phyloP scores from a whole-genome alignment of 1,140 invertebrate species.

The Leptonema lineaticorne region DNA sequence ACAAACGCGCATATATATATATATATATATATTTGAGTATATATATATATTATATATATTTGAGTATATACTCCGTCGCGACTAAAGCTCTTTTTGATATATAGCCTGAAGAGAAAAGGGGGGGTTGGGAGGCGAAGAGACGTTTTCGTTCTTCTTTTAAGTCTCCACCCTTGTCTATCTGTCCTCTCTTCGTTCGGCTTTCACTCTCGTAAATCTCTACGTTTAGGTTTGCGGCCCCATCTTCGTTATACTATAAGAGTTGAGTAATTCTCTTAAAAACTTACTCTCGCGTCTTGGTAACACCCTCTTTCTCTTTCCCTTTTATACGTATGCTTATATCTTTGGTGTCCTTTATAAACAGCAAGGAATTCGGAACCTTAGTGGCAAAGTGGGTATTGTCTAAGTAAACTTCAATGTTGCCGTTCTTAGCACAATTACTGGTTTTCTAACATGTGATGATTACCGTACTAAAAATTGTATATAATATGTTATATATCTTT shows the following conservation, averaged over 20 bases:
- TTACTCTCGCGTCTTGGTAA: slow-evolving; percentile 1
- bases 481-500: no score
- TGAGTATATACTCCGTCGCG: not conserved
- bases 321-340: not conserved
- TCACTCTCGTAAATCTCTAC: slow-evolving; percentile 9
- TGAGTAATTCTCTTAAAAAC: slow-evolving; percentile 34
- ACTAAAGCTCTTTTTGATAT: slow-evolving; percentile 30
- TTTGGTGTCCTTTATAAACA: not conserved
- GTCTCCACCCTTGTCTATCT: slow-evolving; percentile 8
- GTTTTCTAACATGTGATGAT: no score
- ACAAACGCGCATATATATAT: not conserved
- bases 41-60: no score
- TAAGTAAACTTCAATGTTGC: not conserved
- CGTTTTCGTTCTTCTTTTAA: not conserved
- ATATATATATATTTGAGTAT: no score
- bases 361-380: not conserved
- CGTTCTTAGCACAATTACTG: not conserved
- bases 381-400: not conserved
- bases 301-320: not conserved
- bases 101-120: slow-evolving; percentile 9
- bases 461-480: no score
- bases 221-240: slow-evolving; percentile 3
- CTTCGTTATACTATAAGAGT: slow-evolving; percentile 28
- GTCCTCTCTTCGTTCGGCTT: not conserved
- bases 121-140: not conserved